A percentile compares a stretch with the other conserved stretches of the same genome.
Conservation (phyloP, 2,888 invertebrate species). For the Schizotus pectinicornis region DNA sequence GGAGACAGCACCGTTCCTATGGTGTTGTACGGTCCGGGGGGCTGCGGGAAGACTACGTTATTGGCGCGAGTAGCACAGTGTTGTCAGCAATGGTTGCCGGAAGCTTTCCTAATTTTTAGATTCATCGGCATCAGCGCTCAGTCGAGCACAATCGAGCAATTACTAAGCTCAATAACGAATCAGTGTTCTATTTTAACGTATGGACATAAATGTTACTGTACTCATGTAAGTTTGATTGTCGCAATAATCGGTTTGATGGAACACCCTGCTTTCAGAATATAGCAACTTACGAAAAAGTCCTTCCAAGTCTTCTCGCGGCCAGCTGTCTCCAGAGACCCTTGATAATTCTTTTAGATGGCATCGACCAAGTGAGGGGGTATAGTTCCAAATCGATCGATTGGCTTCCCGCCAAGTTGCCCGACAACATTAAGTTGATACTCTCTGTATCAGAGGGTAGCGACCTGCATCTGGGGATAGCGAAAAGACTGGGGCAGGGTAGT, state of each 20-base stretch:
- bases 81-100: conserved; percentile 69
- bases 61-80: conserved; percentile 75
- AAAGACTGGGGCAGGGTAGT: conserved; percentile 46
- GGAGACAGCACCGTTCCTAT: conserved; percentile 66
- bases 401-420: conserved; percentile 77
- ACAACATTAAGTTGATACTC: conserved; percentile 77
- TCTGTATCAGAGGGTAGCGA: conserved; percentile 69
- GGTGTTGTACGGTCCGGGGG: conserved; percentile 78
- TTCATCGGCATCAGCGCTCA: conserved; percentile 71
- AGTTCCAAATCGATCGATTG: conserved; percentile 72
- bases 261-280: conserved; percentile 65
- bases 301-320: conserved; percentile 63
- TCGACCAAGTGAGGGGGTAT: conserved; percentile 67
- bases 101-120: conserved; percentile 63
- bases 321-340: conserved; percentile 66
- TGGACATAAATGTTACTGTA: conserved; percentile 69
- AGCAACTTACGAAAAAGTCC: conserved; percentile 69
- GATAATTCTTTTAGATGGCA: conserved; percentile 78
- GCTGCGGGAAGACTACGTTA: conserved; percentile 83
- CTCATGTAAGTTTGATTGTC: conserved; percentile 61
- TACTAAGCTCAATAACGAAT: conserved; percentile 77
- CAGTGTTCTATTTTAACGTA: conserved; percentile 75
- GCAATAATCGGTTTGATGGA: neutral
- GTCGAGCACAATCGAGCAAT: conserved; percentile 71
- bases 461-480: conserved; percentile 55